Evolutionary conservation across 2,888 invertebrate species (phyloP), one percentile per base, ranked within the genome.

Genomic region (Scaptomyza parva): DNA sequence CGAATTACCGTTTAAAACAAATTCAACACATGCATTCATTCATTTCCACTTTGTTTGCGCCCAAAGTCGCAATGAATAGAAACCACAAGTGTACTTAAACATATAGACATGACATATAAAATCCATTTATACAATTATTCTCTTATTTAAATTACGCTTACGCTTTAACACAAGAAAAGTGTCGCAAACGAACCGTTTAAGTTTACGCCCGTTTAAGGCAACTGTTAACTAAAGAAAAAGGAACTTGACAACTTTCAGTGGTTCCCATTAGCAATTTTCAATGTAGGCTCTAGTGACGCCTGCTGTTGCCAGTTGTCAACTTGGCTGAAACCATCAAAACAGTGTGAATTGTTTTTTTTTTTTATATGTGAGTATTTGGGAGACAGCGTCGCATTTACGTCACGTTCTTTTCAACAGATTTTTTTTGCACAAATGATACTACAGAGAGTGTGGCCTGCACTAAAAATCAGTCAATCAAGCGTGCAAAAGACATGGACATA

Each of bases 331-430:
- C 57, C 64, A 24, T 61, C 70, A 64, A 47, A 22, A 17, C 40
- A 48, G 67, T 79, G 65, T 67, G 63, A 72, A 72, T 2, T 37
- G 35, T 37, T 37, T n/a, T n/a, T n/a, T n/a, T n/a, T n/a, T n/a
- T n/a, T n/a, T 17, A 66, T 65, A 48, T 62, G 74, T 63, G 4
- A 28, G 30, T 33, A 44, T 63, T 33, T 37, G 52, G 43, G 53
- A 41, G 54, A 47, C 44, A 54, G 22, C 20, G 61, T 61, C 61
- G 65, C 78, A 78, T 81, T 84, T 81, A 55, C 73, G 78, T 76
- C 84, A 81, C 74, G 44, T 59, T 57, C 61, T 64, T 76, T 73
- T 68, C 57, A 53, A 66, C 70, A 69, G 68, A 78, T 74, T 78
- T 78, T 73, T 17, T n/a, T 14, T 2, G 24, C 60, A 39, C 43